phyloP scores from a whole-genome alignment of 2,888 invertebrate species.

The Pyrrhia umbra region DNA sequence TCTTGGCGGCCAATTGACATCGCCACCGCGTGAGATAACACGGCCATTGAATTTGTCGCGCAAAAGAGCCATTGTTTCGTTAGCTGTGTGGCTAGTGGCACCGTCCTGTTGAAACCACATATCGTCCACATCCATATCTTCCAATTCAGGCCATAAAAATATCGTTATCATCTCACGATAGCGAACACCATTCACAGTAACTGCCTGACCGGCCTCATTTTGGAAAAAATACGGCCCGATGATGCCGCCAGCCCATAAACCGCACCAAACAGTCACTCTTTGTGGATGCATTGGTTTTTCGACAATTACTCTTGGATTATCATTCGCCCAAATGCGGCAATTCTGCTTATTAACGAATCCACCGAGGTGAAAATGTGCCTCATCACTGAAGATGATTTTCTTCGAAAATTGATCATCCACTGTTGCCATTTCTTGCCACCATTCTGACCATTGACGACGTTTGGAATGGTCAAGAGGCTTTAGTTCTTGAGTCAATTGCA shows the following conservation, averaged over 20 bases:
- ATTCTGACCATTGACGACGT: too few species aligned
- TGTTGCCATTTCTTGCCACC: too few species aligned
- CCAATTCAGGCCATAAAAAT: not conserved
- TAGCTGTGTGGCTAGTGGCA: not conserved
- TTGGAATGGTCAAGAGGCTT: too few species aligned
- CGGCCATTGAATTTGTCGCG: not conserved
- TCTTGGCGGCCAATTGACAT: too few species aligned
- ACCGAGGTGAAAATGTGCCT: too few species aligned
- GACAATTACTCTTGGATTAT: constrained; percentile 18
- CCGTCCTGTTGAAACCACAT: constrained; percentile 1
- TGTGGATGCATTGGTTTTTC: constrained; percentile 64
- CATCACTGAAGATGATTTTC: too few species aligned
- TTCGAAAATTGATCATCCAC: too few species aligned
- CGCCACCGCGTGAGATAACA: too few species aligned
- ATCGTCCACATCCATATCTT: not conserved
- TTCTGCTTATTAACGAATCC: too few species aligned
- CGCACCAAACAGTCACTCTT: constrained; percentile 74
- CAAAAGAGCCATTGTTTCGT: not conserved
- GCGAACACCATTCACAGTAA: constrained; percentile 11
- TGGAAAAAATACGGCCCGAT: constrained; percentile 63
- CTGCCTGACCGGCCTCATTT: constrained; percentile 5
- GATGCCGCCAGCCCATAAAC: constrained; percentile 70
- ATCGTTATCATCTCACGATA: not conserved
- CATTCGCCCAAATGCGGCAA: too few species aligned
- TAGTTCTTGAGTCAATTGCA: too few species aligned